A percentile compares a stretch with the other conserved stretches of the same genome.
phyloP scores from a whole-genome alignment of 2,113 vertebrate genomes.

The Nibea coibor region DNA sequence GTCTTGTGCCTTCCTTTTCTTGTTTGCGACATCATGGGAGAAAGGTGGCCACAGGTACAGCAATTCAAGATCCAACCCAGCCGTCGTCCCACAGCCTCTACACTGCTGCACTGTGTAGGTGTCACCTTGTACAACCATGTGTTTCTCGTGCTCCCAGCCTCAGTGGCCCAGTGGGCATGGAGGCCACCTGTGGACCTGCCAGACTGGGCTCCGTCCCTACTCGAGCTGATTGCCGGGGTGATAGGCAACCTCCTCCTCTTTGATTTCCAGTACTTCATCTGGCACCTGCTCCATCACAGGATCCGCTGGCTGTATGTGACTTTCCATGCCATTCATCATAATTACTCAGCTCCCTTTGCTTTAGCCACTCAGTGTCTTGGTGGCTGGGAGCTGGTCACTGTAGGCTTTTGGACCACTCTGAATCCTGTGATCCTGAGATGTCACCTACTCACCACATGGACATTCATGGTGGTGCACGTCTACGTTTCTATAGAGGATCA shows the following conservation, averaged over 20 bases:
- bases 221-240: conserved; percentile 76
- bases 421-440: conserved; percentile 78
- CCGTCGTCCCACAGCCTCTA: conserved; percentile 66
- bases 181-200: conserved; percentile 81
- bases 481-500: conserved; percentile 82
- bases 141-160: conserved; percentile 81
- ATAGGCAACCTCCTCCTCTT: conserved; percentile 81
- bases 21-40: conserved; percentile 78
- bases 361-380: conserved; percentile 81
- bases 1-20: conserved; percentile 78
- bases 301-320: conserved; percentile 82
- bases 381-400: conserved; percentile 79
- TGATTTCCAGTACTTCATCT: conserved; percentile 86
- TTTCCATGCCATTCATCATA: conserved; percentile 83
- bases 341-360: conserved; percentile 76
- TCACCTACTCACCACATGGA: conserved; percentile 80
- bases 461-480: conserved; percentile 81
- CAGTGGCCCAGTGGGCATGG: conserved; percentile 83
- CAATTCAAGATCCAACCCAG: conserved; percentile 80
- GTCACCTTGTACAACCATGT: conserved; percentile 82
- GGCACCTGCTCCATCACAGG: conserved; percentile 83
- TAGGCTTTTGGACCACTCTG: conserved; percentile 82
- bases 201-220: conserved; percentile 70
- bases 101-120: conserved; percentile 77
- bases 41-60: conserved; percentile 73